Evolutionary conservation across 2,888 invertebrate species (phyloP), one percentile per base, ranked within the genome.

Genomic region (Zeuzera pyrina): DNA sequence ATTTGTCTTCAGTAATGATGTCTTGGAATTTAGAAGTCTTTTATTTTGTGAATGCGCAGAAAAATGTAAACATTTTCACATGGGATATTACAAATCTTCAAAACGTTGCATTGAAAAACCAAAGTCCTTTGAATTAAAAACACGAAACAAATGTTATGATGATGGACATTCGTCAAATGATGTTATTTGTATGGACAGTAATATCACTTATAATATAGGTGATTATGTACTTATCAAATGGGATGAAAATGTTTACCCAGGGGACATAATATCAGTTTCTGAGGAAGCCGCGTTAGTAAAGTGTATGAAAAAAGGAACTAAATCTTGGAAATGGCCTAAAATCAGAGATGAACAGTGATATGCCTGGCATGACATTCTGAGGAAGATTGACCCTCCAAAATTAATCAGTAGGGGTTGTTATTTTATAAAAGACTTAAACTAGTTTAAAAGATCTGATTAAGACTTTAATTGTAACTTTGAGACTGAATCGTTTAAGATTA

Each of bases 281-380:
- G 36, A 41, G 25, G 41, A 42, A 29, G 45, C 38, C 24, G 25
- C 30, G 10, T 36, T 39, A 21, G 44, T 48, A 7, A 34, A 37
- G 24, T 41, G 38, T 13, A 44, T 44, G 43, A 45, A 38, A 15
- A 36, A 22, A 30, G 41, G 36, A 13, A 3, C 25, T 6, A 36
- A 36, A 23, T 40, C 24, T 29, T 44, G 42, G 44, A 30, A 24
- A 29, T 44, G 42, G 44, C 42, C 43, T 12, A 25, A n/a, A 12
- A 34, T 41, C 11, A 39, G 32, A 31, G 39, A 42, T 27, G 40
- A 40, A 16, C 34, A 42, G 30, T 34, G 42, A 11, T 42, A 39
- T 36, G 23, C 15, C 14, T 43, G 42, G 42, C 29, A 37, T 21
- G 34, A 41, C 14, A 27, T 46, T 28, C 11, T 46, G 16, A 27